Conservation (phyloP, 2,113 vertebrate species). For the Platysternon megacephalum region DNA sequence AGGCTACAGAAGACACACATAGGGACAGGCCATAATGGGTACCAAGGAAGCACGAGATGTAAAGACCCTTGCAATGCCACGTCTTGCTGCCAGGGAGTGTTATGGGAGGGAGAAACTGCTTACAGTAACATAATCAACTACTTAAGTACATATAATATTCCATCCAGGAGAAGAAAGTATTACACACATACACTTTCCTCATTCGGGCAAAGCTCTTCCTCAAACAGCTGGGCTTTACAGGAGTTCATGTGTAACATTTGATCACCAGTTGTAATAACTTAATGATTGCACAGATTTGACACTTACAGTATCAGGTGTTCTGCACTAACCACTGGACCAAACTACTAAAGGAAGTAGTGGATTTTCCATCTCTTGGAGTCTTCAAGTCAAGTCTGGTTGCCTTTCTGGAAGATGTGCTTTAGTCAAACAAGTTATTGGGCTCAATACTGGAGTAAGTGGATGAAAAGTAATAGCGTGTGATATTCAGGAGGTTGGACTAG, state of each 20-base stretch:
- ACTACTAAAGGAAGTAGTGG: neutral
- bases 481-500: no score
- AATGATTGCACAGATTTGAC: neutral
- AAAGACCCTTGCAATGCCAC: no score
- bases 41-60: neutral
- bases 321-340: neutral
- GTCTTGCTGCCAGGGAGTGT: neutral
- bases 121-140: neutral
- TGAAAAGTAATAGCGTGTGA: no score
- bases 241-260: neutral
- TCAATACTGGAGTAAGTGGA: no score
- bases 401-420: no score
- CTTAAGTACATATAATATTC: neutral
- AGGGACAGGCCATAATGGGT: neutral
- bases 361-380: neutral
- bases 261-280: neutral
- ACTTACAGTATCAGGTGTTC: neutral
- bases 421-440: no score
- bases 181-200: neutral
- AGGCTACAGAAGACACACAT: neutral
- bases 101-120: neutral
- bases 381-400: neutral
- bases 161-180: neutral
- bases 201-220: neutral
- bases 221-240: neutral